Conservation (phyloP, 2,888 invertebrate species). For the Calameuta idolon region DNA sequence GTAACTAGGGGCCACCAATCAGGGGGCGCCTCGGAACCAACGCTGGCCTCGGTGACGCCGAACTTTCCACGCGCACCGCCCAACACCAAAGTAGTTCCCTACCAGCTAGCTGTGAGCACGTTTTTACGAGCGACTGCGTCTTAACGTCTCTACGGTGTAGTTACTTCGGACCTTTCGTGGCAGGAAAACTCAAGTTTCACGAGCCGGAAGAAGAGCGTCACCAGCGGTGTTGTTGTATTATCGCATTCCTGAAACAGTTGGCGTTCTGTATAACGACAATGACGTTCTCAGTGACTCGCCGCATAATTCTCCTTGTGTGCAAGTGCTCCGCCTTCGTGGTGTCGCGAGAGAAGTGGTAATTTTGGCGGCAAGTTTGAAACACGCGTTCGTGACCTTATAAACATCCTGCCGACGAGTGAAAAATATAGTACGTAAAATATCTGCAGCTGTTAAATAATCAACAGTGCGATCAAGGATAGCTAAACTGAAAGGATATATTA, state of each 20-base stretch:
- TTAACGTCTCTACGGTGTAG: conserved; percentile 6
- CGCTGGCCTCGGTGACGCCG: conserved; percentile 45
- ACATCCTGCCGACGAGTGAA: neutral
- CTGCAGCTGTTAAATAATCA: neutral
- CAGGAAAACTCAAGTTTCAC: neutral
- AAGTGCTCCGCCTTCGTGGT: neutral
- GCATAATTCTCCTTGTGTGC: neutral
- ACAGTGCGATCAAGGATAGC: neutral
- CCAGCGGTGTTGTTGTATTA: neutral
- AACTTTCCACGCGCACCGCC: conserved; percentile 64
- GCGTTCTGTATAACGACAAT: neutral
- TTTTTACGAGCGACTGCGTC: conserved; percentile 23
- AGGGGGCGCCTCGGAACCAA: conserved; percentile 23
- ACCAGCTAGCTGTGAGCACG: conserved; percentile 27
- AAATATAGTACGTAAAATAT: neutral
- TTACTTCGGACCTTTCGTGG: neutral
- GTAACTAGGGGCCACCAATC: conserved; percentile 39
- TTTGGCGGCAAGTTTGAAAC: neutral
- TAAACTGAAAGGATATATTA: neutral
- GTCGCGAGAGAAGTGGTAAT: neutral
- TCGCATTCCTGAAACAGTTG: neutral
- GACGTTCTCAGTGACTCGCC: neutral
- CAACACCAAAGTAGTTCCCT: conserved; percentile 29
- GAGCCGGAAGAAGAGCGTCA: neutral
- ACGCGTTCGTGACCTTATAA: neutral